Conservation (phyloP, 2,797 vertebrate genomes). For the Okamejei kenojei region DNA sequence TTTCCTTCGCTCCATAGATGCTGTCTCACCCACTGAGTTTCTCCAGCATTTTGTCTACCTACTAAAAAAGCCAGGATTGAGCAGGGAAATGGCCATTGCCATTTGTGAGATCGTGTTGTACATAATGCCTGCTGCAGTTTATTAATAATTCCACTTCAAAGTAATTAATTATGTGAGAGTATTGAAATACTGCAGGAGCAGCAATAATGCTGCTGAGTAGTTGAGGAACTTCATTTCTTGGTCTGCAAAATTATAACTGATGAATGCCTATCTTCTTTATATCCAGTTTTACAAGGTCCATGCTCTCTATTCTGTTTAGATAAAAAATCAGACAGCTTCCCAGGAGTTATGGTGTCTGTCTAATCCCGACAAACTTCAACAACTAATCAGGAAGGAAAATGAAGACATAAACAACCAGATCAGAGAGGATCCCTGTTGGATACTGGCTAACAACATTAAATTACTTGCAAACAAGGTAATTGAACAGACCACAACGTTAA, state of each 20-base stretch:
- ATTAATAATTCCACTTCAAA: neutral
- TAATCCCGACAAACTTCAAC: conserved; percentile 63
- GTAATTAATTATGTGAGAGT: neutral
- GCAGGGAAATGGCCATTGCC: neutral
- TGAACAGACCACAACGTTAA: neutral
- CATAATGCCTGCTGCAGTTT: neutral
- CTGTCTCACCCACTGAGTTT: too few relatives aligned
- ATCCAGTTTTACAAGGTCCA: neutral
- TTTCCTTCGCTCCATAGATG: too few relatives aligned
- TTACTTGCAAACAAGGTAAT: conserved; percentile 72
- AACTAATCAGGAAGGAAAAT: conserved; percentile 46
- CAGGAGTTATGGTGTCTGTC: conserved; percentile 76
- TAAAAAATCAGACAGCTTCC: conserved; percentile 60
- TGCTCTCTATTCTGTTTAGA: neutral
- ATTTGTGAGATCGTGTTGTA: neutral
- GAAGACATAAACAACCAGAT: conserved; percentile 54
- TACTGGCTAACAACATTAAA: conserved; percentile 74
- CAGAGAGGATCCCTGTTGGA: conserved; percentile 71
- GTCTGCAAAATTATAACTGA: neutral
- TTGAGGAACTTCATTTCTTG: neutral
- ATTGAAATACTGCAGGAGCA: neutral
- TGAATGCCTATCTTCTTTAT: neutral
- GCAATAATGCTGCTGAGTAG: neutral
- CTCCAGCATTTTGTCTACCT: too few relatives aligned
- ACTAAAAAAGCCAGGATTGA: neutral